phyloP scores from a whole-genome alignment of 53 echinoderm and acorn worm species.

The Arbacia lixula region DNA sequence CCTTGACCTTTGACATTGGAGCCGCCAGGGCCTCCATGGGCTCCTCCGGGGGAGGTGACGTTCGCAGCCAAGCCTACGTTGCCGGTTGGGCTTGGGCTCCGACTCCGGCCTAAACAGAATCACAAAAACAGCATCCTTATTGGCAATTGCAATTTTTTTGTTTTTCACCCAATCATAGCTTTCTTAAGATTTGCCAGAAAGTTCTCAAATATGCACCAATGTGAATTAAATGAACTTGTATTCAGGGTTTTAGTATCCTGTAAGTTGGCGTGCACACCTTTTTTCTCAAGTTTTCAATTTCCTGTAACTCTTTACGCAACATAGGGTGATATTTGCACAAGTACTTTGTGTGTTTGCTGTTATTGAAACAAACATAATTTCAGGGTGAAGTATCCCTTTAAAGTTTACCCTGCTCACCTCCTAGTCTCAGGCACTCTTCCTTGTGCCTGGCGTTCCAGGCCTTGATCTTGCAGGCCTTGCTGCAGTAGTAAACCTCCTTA shows the following conservation, averaged over 20 bases:
- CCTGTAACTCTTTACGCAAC: too few species aligned
- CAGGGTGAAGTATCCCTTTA: too few species aligned
- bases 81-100: constrained; percentile 84
- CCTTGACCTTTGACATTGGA: constrained; percentile 19
- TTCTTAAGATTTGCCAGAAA: too few species aligned
- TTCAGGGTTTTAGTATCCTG: too few species aligned
- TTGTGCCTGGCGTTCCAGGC: constrained; percentile 98
- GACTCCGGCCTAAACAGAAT: constrained; percentile 76
- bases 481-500: constrained; percentile 98
- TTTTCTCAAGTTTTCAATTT: too few species aligned
- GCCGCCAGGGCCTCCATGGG: neutral
- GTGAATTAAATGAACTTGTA: too few species aligned
- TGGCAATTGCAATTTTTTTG: too few species aligned
- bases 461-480: constrained; percentile 94
- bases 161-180: too few species aligned
- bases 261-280: too few species aligned
- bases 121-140: neutral
- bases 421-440: constrained; percentile 88
- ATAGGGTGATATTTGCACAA: neutral
- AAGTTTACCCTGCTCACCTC: constrained; percentile 69
- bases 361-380: too few species aligned
- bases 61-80: constrained; percentile 49
- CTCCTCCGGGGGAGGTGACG: neutral
- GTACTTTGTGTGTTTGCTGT: too few species aligned
- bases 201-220: too few species aligned